Base-by-base conservation (phyloP, 2,888 invertebrate genomes). In the Fragum sueziense region DNA sequence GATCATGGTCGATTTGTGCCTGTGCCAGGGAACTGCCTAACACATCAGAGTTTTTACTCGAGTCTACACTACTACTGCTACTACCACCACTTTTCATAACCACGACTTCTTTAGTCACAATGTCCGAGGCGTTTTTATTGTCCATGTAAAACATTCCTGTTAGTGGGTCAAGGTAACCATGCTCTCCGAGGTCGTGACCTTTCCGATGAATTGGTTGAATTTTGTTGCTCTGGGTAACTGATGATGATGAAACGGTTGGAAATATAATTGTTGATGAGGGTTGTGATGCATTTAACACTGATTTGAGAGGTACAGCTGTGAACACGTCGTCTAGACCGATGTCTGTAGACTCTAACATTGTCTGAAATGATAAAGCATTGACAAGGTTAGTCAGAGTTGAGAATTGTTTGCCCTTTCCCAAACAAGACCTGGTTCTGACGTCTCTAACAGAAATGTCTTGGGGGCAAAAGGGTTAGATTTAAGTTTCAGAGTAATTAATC, bases 1-100 rank as follows among this genome's bases (percentile, higher is more conserved):
- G 87, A 76, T 91, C 91, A 61, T 92, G 87, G 80, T 91, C 90
- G 71, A 92, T 91, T 76, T 91, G 90, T 6, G 92, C 92, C 74
- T 91, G 88, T 31, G 89, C 90, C 59, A 92, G 83, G 1, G 92
- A 91, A 73, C 90, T 91, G 70, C 90, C 90, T 14, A 92, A 78
- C 29, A 91, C 76, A 73, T 91, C 91, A 77, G 77, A 74, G 47
- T 75, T 77, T 41, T 69, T 76, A 14, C 54, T 37, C 6, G 37
- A 37, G 1, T 65, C 69, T 4, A 31, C 59, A 71, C 37, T 41
- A 25, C 37, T 34, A 33, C 29, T 31, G 6, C n/a, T 25, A 14
- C 70, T 59, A 0, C 67, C 70, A 20, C 71, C 72, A 17, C 74
- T 61, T 34, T 75, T 75, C 31, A 73, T 78, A 57, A 76, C 69